Evolutionary conservation across 2,888 invertebrate species (phyloP), one percentile per base, ranked within the genome.

Genomic region (Papilio gigon): DNA sequence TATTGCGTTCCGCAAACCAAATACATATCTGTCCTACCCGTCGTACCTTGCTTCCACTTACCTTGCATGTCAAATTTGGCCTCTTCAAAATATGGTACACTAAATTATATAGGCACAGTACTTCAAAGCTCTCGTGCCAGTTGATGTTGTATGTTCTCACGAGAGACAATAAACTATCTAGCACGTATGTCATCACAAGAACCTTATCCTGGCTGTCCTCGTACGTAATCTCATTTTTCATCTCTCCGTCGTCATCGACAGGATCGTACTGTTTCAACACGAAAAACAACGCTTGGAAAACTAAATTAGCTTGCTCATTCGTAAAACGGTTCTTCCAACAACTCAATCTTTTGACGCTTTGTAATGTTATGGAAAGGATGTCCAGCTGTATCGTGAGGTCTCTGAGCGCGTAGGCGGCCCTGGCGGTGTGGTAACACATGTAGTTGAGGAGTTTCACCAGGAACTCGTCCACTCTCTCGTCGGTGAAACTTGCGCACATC

Each of bases 41-140:
- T n/a, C n/a, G n/a, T n/a, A n/a, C n/a, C n/a, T n/a, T 47, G 22
- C 53, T 60, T 61, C 42, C 70, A n/a, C 83, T 82, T 69, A 90
- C 92, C 85, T 91, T 92, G 68, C 83, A 83, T 50, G 84, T 79
- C 64, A 92, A 80, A 75, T 89, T 87, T 0, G 83, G 80, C 56
- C 85, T 84, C 69, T 85, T 83, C 63, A 92, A 77, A 62, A 92
- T 87, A 73, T 84, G 84, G 59, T 82, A 84, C 2, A 91, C 88
- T 60, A 89, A 77, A 40, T 80, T 83, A 68, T 90, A 89, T 12
- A 97, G 86, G 73, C 95, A 95, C 70, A 95, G 92, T 0, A 96
- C 94, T 88, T 97, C 96, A 2, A 96, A 91, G 68, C 95, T 95
- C 75, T 96, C 96, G 68, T 94, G 94, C 96, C 96, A 96, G 37